Evolutionary conservation across 2,888 invertebrate genomes (phyloP), one percentile per base, ranked within the genome.

Genomic region (Cataglyphis albicans): DNA sequence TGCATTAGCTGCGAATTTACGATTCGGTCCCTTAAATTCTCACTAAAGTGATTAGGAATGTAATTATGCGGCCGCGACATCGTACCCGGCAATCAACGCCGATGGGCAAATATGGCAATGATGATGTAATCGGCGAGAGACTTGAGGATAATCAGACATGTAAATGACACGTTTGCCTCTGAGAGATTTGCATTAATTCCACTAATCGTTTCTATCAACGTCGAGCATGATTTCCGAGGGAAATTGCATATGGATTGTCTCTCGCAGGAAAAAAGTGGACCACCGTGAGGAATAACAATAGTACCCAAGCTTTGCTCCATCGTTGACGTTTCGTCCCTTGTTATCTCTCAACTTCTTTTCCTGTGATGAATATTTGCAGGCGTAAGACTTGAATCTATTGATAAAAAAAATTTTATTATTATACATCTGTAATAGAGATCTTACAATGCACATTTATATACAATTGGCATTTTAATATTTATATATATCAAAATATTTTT

Each of bases 141-240:
- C 76, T 65, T 74, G 78, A 65, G 61, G 63, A 70, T 85, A 87
- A 87, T 87, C 84, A 85, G 84, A 70, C 81, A 87, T 86, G 89
- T 87, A 87, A 90, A 87, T 84, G 86, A 86, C 82, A 75, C 86
- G 85, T 88, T 89, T 87, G 86, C 86, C 82, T 78, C 83, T 76
- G 80, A 80, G 84, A 87, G 84, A 87, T 90, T 89, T 85, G 84
- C 86, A 89, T 89, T 85, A 87, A 88, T 89, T 89, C 80, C 64
- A 63, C 70, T 87, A 88, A 88, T 87, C 89, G 86, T 86, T 84
- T 70, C 63, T 65, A 67, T 61, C 35, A 65, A 57, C 65, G 65
- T 61, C 48, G 48, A 61, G 21, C 44, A 59, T 38, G 68, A 29
- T 68, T 80, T 61, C 44, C 18, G 15, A 38, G 63, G 12, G 35